Base-by-base conservation (phyloP, 2,113 vertebrate genomes). In the Barbus barbus region DNA sequence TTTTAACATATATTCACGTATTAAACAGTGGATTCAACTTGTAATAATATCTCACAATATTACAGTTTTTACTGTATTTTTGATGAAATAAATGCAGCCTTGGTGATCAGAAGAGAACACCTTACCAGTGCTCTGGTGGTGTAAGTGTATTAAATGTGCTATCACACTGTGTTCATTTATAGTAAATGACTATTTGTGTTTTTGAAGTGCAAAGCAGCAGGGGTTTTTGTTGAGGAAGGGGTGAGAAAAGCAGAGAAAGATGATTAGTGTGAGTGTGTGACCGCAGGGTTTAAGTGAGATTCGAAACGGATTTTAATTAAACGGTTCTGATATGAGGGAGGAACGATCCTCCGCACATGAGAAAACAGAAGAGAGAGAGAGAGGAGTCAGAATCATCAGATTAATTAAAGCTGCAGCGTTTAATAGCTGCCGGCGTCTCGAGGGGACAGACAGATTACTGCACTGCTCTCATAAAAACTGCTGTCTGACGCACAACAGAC, bases 221-320 rank as follows among this genome's bases (percentile, higher is more conserved):
- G 41, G 9, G 0, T 44, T 44, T 41, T 11, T 44, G 7, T 38
- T 78, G 2, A 38, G 31, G 46, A 20, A 22, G 4, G 53, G 28
- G 53, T 48, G 24, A 13, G 41, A 65, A 11, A 53, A 22, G 1
- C 53, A 67, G 22, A 67, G 18, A 60, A n/a, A 71, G 46, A 18
- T 65, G 53, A 51, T 48, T 85, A 53, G 51, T 60, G 60, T 83
- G 83, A 86, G 84, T 67, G 71, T 71, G 56, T 20, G 73, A 74
- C 44, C 14, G 61, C 46, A 38, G 56, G 58, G 75, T 22, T 77
- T 51, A 51, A 67, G 73, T 28, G 41, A 16, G 73, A 33, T 63
- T 31, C 67, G 38, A 28, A 67, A 80, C n/a, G 16, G 58, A 80
- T 26, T 61, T 87, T 91, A 92, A 92, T 93, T 91, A 81, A 83